Percentiles rank a stretch among this genome's conserved stretches.
These are phyloP conservation scores for Staurois parvus DNA, from an alignment of 2,797 vertebrate genomes.

Conservation along the genomic window DNA sequence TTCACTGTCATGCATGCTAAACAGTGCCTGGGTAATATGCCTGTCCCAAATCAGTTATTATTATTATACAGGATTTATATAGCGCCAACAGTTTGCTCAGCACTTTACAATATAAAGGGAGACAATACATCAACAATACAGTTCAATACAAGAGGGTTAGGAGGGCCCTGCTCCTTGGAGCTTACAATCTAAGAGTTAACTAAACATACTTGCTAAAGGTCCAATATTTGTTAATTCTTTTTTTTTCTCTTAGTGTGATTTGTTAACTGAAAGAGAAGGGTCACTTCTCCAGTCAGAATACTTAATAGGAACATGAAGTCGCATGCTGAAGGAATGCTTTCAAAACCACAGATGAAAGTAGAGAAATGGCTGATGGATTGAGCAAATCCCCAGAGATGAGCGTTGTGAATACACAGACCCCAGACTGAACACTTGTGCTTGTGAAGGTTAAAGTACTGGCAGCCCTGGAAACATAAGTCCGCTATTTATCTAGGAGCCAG, in stretches of 20 bases:
- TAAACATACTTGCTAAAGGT: slow-evolving; percentile 27
- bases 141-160: too few species aligned
- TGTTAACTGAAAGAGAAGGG: slow-evolving; percentile 40
- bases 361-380: slow-evolving; percentile 59
- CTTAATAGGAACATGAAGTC: slow-evolving; percentile 50
- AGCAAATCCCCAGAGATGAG: slow-evolving; percentile 55
- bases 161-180: too few species aligned
- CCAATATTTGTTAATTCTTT: slow-evolving; percentile 44
- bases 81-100: too few species aligned
- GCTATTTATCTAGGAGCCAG: slow-evolving; percentile 67
- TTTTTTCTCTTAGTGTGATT: slow-evolving; percentile 4
- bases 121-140: too few species aligned
- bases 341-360: slow-evolving; percentile 26
- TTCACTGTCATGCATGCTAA: background rate
- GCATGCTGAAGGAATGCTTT: slow-evolving; percentile 38
- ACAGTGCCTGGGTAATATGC: background rate
- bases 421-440: slow-evolving; percentile 63
- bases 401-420: slow-evolving; percentile 44
- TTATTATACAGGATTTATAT: too few species aligned
- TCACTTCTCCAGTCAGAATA: slow-evolving; percentile 55
- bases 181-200: too few species aligned
- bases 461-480: slow-evolving; percentile 67
- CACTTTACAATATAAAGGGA: too few species aligned
- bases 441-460: slow-evolving; percentile 67
- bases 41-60: slow-evolving; percentile 9